Evolutionary conservation across 1,140 invertebrate species (phyloP).

Genomic region (Megalonaias nervosa): DNA sequence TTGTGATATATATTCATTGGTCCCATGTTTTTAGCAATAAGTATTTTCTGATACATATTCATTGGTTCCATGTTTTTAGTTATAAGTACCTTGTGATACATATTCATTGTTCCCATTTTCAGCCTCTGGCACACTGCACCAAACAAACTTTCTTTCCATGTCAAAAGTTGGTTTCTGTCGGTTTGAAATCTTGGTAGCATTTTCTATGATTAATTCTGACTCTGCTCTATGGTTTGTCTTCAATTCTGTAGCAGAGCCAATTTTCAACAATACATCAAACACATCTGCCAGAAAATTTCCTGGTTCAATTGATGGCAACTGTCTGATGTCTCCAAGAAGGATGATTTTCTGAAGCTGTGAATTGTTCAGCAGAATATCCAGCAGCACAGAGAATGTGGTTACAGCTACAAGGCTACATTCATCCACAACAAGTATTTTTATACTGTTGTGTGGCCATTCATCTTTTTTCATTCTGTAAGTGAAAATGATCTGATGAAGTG

Average conservation of each 20-base stretch:
- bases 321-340: constrained; percentile 63
- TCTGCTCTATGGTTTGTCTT: constrained; percentile 64
- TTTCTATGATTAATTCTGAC: constrained; percentile 62
- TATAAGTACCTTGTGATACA: constrained; percentile 18
- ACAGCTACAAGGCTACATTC: constrained; percentile 67
- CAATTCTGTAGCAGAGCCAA: constrained; percentile 53
- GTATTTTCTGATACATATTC: no score
- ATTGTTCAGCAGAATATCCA: constrained; percentile 53
- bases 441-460: constrained; percentile 50
- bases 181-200: constrained; percentile 58
- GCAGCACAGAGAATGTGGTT: constrained; percentile 53
- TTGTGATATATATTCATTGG: no score
- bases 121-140: constrained; percentile 28
- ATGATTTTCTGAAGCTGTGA: constrained; percentile 55
- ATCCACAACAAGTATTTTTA: constrained; percentile 62
- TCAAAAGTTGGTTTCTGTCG: constrained; percentile 50
- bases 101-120: constrained; percentile 14
- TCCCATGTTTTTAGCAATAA: no score
- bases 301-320: constrained; percentile 67
- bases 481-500: constrained; percentile 63
- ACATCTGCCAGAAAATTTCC: constrained; percentile 64
- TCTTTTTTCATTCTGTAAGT: constrained; percentile 47
- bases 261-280: constrained; percentile 36
- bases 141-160: constrained; percentile 42
- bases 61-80: no score